These are phyloP conservation scores for Potamarius usumacintae DNA, from an alignment of 2,113 vertebrate species.

Conservation along the genomic window DNA sequence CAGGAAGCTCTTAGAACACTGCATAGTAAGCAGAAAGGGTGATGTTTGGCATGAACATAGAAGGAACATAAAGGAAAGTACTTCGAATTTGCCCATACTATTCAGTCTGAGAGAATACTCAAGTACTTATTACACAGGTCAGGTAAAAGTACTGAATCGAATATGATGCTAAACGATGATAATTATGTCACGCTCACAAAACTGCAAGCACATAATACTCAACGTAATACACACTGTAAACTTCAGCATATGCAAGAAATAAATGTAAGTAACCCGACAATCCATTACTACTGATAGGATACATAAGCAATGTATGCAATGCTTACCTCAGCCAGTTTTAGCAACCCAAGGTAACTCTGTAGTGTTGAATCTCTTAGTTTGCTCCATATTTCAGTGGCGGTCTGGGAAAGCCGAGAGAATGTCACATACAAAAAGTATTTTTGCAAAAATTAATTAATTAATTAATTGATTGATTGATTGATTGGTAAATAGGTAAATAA, in stretches of 20 bases:
- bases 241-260: neutral
- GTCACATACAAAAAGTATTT: neutral
- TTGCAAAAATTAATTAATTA: neutral
- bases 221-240: neutral
- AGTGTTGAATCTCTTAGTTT: neutral
- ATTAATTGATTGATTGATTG: no score
- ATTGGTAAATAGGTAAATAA: no score
- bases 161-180: neutral
- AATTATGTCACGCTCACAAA: neutral
- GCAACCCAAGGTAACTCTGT: neutral
- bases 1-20: neutral
- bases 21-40: neutral
- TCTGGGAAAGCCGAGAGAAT: neutral
- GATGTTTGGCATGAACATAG: neutral
- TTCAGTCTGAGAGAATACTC: neutral
- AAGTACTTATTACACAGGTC: neutral
- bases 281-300: neutral
- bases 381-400: neutral
- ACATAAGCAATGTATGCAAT: neutral
- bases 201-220: neutral
- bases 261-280: neutral
- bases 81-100: neutral
- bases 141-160: neutral
- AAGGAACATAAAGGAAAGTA: neutral
- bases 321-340: neutral